phyloP scores from a whole-genome alignment of 2,888 invertebrate genomes.

The Limnephilus lunatus region DNA sequence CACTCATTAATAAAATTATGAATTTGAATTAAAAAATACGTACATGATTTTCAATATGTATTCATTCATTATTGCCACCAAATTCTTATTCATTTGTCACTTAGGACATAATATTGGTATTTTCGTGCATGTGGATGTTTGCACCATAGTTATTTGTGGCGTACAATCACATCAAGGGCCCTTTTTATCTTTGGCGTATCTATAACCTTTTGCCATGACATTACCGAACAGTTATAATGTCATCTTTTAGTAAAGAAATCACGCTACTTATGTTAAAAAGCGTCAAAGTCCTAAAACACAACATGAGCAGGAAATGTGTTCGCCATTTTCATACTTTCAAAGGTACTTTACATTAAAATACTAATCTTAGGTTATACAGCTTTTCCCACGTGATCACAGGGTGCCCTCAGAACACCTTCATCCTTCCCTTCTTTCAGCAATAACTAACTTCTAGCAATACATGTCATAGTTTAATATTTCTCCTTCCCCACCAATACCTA shows the following conservation, averaged over 20 bases:
- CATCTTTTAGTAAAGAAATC: slow-evolving; percentile 15
- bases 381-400: slow-evolving; percentile 30
- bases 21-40: slow-evolving; percentile 12
- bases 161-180: no score
- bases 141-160: no score
- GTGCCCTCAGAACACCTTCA: neutral
- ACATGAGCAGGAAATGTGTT: slow-evolving; percentile 4
- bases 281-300: slow-evolving; percentile 20
- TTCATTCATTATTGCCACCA: slow-evolving; percentile 44
- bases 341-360: slow-evolving; percentile 12
- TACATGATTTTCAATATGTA: slow-evolving; percentile 40
- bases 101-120: neutral
- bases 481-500: neutral
- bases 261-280: slow-evolving; percentile 33
- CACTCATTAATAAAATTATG: neutral
- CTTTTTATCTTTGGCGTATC: no score
- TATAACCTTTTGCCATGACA: neutral
- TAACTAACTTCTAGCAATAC: neutral
- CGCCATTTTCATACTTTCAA: neutral
- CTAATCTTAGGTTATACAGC: slow-evolving; percentile 6
- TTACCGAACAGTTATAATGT: neutral
- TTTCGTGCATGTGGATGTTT: no score
- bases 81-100: slow-evolving; percentile 24
- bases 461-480: neutral
- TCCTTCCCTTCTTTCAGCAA: neutral